Conservation (phyloP, 2,797 vertebrate genomes). For the Epinephelus coioides region DNA sequence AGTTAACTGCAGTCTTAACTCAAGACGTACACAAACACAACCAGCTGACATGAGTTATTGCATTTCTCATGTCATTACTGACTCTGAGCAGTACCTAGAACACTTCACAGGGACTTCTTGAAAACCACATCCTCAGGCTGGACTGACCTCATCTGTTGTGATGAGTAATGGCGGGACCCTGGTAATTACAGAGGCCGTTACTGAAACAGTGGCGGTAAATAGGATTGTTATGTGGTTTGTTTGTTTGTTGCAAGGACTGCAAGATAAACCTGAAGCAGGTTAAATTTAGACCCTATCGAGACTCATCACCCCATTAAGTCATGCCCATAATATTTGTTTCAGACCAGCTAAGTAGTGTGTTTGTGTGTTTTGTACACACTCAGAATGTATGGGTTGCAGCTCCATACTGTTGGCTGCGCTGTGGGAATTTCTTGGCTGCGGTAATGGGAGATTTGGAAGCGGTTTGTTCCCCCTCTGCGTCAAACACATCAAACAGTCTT, state of each 20-base stretch:
- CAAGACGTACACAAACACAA: slow-evolving; percentile 38
- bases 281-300: slow-evolving; percentile 3
- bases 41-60: slow-evolving; percentile 55
- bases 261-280: slow-evolving; percentile 28
- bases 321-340: slow-evolving; percentile 40
- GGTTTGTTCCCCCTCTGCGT: slow-evolving; percentile 49
- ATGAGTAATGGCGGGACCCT: slow-evolving; percentile 47
- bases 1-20: background rate
- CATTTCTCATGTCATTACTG: slow-evolving; percentile 38
- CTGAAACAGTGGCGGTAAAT: slow-evolving; percentile 2
- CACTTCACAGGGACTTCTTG: slow-evolving; percentile 35
- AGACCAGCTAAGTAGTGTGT: slow-evolving; percentile 6
- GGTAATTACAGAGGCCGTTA: slow-evolving; percentile 53
- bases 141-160: slow-evolving; percentile 45
- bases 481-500: slow-evolving; percentile 72
- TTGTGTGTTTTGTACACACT: slow-evolving; percentile 44
- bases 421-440: slow-evolving; percentile 60
- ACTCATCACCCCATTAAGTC: slow-evolving; percentile 26
- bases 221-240: slow-evolving; percentile 23
- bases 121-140: slow-evolving; percentile 40
- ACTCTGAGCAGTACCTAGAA: slow-evolving; percentile 19
- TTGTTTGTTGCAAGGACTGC: slow-evolving; percentile 27
- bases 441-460: slow-evolving; percentile 61
- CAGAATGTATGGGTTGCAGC: slow-evolving; percentile 28
- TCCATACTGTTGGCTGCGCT: slow-evolving; percentile 21